Evolutionary conservation across 2,888 invertebrate genomes (phyloP), one percentile per base, ranked within the genome.

Genomic region (Flexamia atlantica): DNA sequence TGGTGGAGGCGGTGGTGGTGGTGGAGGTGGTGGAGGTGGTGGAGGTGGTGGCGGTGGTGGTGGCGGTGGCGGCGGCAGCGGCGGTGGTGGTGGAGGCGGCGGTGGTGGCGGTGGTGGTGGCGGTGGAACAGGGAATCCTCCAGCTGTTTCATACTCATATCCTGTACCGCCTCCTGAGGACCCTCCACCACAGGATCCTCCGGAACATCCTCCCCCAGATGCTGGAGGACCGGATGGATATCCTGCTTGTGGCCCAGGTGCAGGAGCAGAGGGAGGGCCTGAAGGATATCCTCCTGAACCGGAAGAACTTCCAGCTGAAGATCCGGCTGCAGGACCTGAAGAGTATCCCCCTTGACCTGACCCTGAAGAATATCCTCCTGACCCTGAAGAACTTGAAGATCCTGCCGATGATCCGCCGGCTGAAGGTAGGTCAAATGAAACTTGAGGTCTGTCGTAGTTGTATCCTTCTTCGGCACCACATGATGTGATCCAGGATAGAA

Each of bases 31-130:
- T 42, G 81, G 70, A 20, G 36, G 70, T 10, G 3, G 5, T 28
- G 25, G 9, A 30, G 28, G 36, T 36, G 60, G 68, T 0, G 46
- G 46, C 4, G 28, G 36, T 32, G 74, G 82, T 23, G 60, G 60
- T n/a, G 84, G 84, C 30, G 82, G 82, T 32, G 50, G 82, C 57
- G 81, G 82, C 25, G 60, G 42, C 12, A 80, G 84, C 30, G 82
- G 82, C 32, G 50, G 82, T 57, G 81, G 82, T 17, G 68, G 68
- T n/a, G 82, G 82, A 10, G 82, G 82, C 30, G 68, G 82, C 28
- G 82, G 79, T 46, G 80, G 79, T 23, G 23, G 70, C 40, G 81
- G 40, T 20, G 28, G 70, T n/a, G 72, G 81, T 14, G 57, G 53
- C 4, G 72, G 53, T 40, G 53, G 53, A 30, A 64, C 46, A 12